Conservation (phyloP, 2,113 vertebrate species). For the Lanius ludovicianus region DNA sequence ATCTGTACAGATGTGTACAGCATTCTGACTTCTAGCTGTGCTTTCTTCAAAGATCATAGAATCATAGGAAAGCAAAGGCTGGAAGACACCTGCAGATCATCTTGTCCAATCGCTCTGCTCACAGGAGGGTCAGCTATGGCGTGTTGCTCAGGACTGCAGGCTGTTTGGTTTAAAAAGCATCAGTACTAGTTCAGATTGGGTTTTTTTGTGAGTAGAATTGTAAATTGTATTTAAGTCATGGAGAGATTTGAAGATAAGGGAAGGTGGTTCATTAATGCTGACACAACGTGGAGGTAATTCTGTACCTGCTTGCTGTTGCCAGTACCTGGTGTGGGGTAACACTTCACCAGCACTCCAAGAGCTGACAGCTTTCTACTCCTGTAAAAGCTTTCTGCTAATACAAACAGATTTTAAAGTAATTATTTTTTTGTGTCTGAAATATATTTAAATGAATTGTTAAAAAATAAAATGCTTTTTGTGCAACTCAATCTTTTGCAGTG, state of each 20-base stretch:
- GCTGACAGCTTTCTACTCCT: neutral
- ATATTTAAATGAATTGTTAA: neutral
- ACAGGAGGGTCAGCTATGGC: neutral
- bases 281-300: neutral
- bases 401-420: neutral
- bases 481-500: rapidly evolving
- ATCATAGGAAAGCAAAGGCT: neutral
- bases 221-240: neutral
- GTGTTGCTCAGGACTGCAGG: neutral
- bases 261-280: rapidly evolving
- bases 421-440: neutral
- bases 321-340: neutral
- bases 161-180: neutral
- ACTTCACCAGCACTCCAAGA: neutral
- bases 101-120: neutral
- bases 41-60: neutral
- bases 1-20: neutral
- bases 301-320: neutral
- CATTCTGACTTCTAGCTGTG: neutral
- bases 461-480: neutral
- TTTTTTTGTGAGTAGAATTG: neutral
- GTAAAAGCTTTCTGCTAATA: neutral
- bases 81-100: neutral
- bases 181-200: neutral
- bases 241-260: neutral